Percentiles rank a stretch among this genome's conserved stretches.
phyloP scores from a whole-genome alignment of 1,140 invertebrate species.

The Sycophaga agraensis region DNA sequence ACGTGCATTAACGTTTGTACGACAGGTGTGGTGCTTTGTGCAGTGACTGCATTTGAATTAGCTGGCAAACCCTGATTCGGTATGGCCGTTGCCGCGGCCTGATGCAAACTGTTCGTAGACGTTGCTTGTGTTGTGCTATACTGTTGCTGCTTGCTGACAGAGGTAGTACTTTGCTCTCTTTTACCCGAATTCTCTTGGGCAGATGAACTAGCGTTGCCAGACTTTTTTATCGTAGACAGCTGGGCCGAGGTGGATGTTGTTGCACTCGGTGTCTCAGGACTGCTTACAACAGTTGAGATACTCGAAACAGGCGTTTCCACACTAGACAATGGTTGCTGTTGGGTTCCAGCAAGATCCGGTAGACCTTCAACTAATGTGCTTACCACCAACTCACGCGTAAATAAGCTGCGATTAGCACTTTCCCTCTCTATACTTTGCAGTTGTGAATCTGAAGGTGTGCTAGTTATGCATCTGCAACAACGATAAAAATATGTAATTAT shows the following conservation, averaged over 20 bases:
- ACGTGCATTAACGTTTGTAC: slow-evolving; percentile 56
- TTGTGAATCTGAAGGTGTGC: slow-evolving; percentile 60
- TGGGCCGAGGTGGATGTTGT: slow-evolving; percentile 33
- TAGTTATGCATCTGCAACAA: slow-evolving; percentile 62
- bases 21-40: slow-evolving; percentile 48
- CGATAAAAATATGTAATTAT: too few relatives aligned
- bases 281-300: slow-evolving; percentile 43
- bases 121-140: slow-evolving; percentile 1
- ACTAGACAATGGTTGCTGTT: slow-evolving; percentile 39
- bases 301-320: slow-evolving; percentile 44
- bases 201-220: slow-evolving; percentile 7
- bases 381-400: slow-evolving; percentile 70
- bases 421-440: slow-evolving; percentile 62
- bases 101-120: slow-evolving; percentile 32
- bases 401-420: slow-evolving; percentile 67
- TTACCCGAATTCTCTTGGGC: slow-evolving; percentile 19
- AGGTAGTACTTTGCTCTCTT: background rate
- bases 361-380: slow-evolving; percentile 61
- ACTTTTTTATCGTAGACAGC: slow-evolving; percentile 7
- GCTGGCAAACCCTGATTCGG: slow-evolving; percentile 46
- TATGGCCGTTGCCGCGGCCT: slow-evolving; percentile 36
- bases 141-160: background rate
- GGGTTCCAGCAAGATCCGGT: slow-evolving; percentile 49
- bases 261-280: slow-evolving; percentile 47
- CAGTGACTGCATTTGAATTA: slow-evolving; percentile 49